Conservation (phyloP, 2,113 vertebrate species). For the Pseudopipra pipra region DNA sequence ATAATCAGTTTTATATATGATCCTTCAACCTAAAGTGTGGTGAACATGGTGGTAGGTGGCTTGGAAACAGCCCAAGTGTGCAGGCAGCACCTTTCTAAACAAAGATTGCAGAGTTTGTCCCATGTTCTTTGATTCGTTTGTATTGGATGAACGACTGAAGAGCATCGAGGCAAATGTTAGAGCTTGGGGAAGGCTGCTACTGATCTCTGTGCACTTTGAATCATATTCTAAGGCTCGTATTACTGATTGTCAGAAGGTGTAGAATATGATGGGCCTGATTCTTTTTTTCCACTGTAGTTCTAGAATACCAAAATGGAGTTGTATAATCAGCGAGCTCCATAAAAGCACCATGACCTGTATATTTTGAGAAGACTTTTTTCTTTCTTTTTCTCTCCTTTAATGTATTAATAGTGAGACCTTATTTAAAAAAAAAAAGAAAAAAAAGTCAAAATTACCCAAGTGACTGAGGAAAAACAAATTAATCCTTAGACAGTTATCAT, state of each 20-base stretch:
- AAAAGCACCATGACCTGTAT: not conserved
- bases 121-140: not conserved
- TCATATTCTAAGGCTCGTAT: not conserved
- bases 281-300: not conserved
- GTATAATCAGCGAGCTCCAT: not conserved
- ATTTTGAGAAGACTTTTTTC: not conserved
- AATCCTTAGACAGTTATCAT: not conserved
- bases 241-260: not conserved
- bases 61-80: not conserved
- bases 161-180: not conserved
- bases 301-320: not conserved
- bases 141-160: not conserved
- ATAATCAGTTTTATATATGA: not conserved
- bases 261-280: not conserved
- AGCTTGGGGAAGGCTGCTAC: not conserved
- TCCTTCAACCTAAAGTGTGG: not conserved
- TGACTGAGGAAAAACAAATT: not conserved
- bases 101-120: not conserved
- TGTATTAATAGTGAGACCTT: not conserved
- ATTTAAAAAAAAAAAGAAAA: not conserved
- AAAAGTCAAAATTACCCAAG: not conserved
- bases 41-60: not conserved
- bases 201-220: not conserved
- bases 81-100: not conserved
- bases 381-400: not conserved